Evolutionary conservation across 1,140 invertebrate species (phyloP), one percentile per base, ranked within the genome.

Genomic region (Brachystomella parvula): DNA sequence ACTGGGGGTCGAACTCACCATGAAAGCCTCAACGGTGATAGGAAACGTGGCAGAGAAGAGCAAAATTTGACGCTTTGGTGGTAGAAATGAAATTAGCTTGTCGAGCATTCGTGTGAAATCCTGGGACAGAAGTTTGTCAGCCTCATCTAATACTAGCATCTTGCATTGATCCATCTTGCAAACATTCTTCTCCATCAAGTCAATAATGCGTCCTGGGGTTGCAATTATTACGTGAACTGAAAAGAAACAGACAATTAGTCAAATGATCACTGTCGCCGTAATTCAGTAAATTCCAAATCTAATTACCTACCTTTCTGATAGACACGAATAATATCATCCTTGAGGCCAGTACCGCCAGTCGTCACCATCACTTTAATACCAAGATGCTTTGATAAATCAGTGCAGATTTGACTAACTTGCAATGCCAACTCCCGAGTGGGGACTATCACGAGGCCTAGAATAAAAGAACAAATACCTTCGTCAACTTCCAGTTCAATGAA

Each of bases 11-110:
- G n/a, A n/a, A n/a, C 79, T 79, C 75, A 85, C 83, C 94, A 98
- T 98, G 78, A 99, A 99, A 77, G 95, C 87, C 81, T 98, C 96
- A n/a, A 99, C 96, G 74, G 94, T 97, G 62, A 97, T 82, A 71
- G 97, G 97, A 82, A 99, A 99, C 72, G 97, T 99, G 67, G 97
- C 97, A 71, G 96, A 99, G 82, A 96, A 99, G 64, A 99, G 83
- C 76, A 99, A 83, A 77, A 99, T 97, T 81, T 99, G 97, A 81
- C 96, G 86, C 81, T 96, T 90, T 75, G 86, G 83, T 66, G 97
- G 96, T 80, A 99, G 83, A 83, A 88, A 87, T 74, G 86, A 85
- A 80, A 99, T 98, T 73, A 98, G 90, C 81, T 89, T 90, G 83
- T 98, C 95, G 75, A 98, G 83, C 91, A 98, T 96, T 76, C 94